Percentiles rank a stretch among this genome's conserved stretches.
Evolutionary conservation across 2,797 vertebrate genomes (phyloP).

Genomic region (Hippocampus kuda): DNA sequence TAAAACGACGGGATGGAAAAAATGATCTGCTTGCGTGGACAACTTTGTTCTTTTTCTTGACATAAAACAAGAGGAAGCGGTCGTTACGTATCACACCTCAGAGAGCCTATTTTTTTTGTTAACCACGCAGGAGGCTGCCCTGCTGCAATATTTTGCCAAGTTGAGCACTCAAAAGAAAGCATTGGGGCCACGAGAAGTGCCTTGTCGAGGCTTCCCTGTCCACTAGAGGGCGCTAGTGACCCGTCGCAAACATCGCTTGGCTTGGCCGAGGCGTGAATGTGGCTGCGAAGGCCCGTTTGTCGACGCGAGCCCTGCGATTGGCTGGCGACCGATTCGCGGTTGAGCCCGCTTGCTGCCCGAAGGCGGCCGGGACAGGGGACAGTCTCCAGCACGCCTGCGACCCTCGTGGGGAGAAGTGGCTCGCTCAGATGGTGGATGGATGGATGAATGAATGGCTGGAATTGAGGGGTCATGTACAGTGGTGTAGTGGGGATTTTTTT

Average conservation of each 20-base stretch:
- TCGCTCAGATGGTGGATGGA: too few relatives aligned
- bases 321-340: too few relatives aligned
- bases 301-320: background rate
- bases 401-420: too few relatives aligned
- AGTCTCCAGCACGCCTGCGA: too few relatives aligned
- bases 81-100: background rate
- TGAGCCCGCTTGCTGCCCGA: too few relatives aligned
- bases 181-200: background rate
- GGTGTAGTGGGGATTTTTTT: too few relatives aligned
- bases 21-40: conserved; percentile 11
- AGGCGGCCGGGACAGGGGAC: too few relatives aligned
- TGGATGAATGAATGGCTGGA: too few relatives aligned
- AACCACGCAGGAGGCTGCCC: background rate
- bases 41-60: background rate
- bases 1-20: conserved; percentile 29
- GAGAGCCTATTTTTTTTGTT: background rate
- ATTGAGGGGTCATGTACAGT: too few relatives aligned
- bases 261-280: too few relatives aligned
- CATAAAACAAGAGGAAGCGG: background rate
- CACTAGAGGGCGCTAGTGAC: conserved; percentile 52
- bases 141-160: background rate
- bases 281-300: too few relatives aligned
- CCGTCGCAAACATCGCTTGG: conserved; percentile 9
- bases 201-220: background rate
- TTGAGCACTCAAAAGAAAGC: too few relatives aligned